Evolutionary conservation across 2,113 vertebrate genomes (phyloP).

Genomic region (Cheilinus undulatus): DNA sequence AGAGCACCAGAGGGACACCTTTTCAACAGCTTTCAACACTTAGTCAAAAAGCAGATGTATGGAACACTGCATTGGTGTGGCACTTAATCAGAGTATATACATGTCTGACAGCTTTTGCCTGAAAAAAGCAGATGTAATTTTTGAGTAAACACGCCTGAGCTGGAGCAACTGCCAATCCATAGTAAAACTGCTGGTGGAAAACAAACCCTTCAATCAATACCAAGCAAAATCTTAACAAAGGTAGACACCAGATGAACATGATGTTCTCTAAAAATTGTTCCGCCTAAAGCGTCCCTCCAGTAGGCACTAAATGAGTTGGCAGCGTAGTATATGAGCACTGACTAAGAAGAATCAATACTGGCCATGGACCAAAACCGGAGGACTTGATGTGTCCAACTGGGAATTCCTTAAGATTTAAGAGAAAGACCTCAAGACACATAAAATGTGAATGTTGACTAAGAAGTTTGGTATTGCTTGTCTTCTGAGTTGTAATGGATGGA

Average conservation of each 20-base stretch:
- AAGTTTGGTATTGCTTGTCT: not conserved
- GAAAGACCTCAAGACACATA: not conserved
- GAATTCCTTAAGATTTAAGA: slow-evolving; percentile 24
- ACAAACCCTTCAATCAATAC: slow-evolving; percentile 20
- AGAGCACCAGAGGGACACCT: no score
- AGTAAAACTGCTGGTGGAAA: slow-evolving; percentile 14
- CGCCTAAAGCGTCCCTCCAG: slow-evolving; percentile 11
- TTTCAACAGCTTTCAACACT: no score
- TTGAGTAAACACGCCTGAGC: not conserved
- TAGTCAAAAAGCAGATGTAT: no score
- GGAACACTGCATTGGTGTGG: no score
- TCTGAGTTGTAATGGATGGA: not conserved
- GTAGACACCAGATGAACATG: not conserved
- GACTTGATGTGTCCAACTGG: slow-evolving; percentile 1
- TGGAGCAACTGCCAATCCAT: not conserved
- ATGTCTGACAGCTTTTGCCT: no score
- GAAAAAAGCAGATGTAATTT: no score
- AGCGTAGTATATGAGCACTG: slow-evolving; percentile 9
- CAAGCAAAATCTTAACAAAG: slow-evolving; percentile 17
- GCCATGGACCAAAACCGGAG: slow-evolving; percentile 1
- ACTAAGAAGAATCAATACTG: slow-evolving; percentile 24
- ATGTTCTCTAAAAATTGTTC: slow-evolving; percentile 12
- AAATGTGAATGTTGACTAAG: not conserved
- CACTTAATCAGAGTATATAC: no score
- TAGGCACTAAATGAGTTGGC: slow-evolving; percentile 14